Percentiles rank a stretch among this genome's conserved stretches.
Conservation (phyloP, 92 coral and sea anemone species). For the Meandrina meandrites region DNA sequence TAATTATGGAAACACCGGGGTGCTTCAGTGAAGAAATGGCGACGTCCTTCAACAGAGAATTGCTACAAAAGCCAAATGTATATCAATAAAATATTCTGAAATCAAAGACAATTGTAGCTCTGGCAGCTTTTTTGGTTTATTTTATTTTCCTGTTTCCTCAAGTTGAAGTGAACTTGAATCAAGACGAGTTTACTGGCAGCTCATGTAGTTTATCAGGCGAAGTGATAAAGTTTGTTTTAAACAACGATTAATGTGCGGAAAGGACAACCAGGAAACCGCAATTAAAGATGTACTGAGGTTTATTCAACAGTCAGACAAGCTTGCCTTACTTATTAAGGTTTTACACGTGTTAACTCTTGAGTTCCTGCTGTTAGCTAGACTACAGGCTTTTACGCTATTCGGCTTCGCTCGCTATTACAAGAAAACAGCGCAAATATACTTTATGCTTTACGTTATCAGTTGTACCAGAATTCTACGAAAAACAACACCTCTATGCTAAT, state of each 20-base stretch:
- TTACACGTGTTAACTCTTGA: background rate
- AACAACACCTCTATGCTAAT: background rate
- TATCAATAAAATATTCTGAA: background rate
- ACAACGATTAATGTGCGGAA: conserved; percentile 21
- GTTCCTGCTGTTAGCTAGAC: too few species aligned
- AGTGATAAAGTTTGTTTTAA: conserved; percentile 16
- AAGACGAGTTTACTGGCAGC: background rate
- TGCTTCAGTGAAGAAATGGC: background rate
- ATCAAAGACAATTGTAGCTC: background rate
- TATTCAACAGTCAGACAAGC: conserved; percentile 24
- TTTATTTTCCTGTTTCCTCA: conserved; percentile 14
- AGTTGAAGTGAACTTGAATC: background rate
- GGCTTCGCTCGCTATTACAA: conserved; percentile 13
- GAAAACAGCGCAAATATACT: conserved; percentile 4
- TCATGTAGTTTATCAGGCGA: conserved; percentile 10
- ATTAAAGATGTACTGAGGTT: conserved; percentile 28
- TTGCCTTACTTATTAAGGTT: background rate
- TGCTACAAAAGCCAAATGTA: background rate
- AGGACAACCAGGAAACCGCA: conserved; percentile 41
- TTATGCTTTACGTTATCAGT: background rate
- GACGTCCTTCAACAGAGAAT: background rate
- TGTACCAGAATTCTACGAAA: background rate
- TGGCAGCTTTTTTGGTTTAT: background rate
- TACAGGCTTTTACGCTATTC: background rate
- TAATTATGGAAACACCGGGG: background rate